Percentiles rank a stretch among this genome's conserved stretches.
Evolutionary conservation across 2,888 invertebrate genomes (phyloP).

Genomic region (Ennomos quercinarius): DNA sequence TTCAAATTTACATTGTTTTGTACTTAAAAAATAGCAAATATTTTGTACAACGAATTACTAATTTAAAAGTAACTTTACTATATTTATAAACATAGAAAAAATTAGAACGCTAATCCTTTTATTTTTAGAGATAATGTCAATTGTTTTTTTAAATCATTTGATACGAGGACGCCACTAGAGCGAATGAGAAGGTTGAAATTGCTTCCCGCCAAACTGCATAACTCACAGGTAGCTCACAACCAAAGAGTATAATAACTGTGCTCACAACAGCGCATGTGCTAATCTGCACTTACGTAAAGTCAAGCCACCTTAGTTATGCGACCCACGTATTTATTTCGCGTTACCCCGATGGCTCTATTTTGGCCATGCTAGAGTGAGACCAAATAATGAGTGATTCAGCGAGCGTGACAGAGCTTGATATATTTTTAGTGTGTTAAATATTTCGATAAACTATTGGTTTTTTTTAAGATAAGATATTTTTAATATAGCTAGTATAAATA

Average conservation of each 20-base stretch:
- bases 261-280: constrained; percentile 24
- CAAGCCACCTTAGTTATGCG: neutral
- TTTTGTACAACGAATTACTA: neutral
- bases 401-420: constrained; percentile 8
- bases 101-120: neutral
- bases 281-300: constrained; percentile 9
- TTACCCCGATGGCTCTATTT: constrained; percentile 18
- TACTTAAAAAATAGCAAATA: neutral
- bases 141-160: constrained; percentile 13
- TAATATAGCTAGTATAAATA: too few relatives aligned
- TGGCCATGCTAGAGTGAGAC: constrained; percentile 13
- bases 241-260: too few relatives aligned
- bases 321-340: neutral
- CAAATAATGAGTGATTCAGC: neutral
- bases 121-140: neutral
- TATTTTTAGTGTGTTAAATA: neutral
- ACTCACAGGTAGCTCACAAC: too few relatives aligned
- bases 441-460: too few relatives aligned
- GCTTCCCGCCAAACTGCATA: constrained; percentile 27
- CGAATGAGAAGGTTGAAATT: constrained; percentile 32
- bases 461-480: too few relatives aligned
- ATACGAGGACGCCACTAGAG: constrained; percentile 22
- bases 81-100: neutral
- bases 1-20: constrained; percentile 34
- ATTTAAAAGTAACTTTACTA: constrained; percentile 5